phyloP scores from a whole-genome alignment of 1,140 invertebrate genomes.

The Panonychus citri region DNA sequence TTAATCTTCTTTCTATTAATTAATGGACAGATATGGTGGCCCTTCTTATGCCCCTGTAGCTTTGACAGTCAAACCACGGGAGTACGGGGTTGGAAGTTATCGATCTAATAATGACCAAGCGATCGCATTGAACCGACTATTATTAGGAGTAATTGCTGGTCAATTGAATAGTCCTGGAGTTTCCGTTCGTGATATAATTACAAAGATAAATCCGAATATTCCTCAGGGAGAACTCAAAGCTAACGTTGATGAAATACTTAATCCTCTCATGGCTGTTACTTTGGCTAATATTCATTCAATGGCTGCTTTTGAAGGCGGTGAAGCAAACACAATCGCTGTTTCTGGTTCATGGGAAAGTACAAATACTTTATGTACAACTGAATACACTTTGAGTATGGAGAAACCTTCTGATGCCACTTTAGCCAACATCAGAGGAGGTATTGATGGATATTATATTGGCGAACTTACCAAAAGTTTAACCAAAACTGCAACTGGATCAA shows the following conservation, averaged over 20 bases:
- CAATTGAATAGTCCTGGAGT: not conserved
- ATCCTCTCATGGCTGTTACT: constrained; percentile 8
- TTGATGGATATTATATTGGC: constrained; percentile 11
- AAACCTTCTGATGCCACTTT: not conserved
- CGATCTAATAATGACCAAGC: constrained; percentile 4
- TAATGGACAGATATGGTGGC: not conserved
- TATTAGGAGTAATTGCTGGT: constrained; percentile 9
- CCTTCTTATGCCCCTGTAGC: not conserved
- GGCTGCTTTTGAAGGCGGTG: not conserved
- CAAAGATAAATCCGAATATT: not conserved
- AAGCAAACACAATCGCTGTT: not conserved
- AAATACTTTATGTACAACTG: not conserved
- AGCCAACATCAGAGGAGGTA: constrained; percentile 6
- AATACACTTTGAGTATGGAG: not conserved
- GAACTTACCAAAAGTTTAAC: not conserved
- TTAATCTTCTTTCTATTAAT: no score
- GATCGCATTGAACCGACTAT: constrained; percentile 5
- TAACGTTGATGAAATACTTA: not conserved
- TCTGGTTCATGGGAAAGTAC: constrained; percentile 3
- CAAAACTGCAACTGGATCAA: not conserved
- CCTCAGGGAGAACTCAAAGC: not conserved
- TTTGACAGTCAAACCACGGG: constrained; percentile 3
- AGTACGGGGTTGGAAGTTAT: constrained; percentile 10
- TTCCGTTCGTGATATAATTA: not conserved
- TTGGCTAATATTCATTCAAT: constrained; percentile 4